Conservation (phyloP, 2,797 vertebrate species). For the Malacoraja senta region DNA sequence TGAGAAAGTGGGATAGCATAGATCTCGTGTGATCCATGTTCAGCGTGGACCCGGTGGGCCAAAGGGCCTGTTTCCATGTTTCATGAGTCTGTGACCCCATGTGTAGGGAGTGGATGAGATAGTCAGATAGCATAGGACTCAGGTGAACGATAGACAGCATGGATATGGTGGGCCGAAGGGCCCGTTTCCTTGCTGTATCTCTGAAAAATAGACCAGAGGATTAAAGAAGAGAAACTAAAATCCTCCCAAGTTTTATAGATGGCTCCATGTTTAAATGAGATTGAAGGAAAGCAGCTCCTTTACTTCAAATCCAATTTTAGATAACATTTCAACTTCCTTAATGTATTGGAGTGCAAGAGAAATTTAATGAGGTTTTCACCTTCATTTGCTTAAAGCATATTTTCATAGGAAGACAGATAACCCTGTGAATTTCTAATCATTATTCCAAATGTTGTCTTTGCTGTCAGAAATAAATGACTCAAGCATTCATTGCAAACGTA, state of each 20-base stretch:
- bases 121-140: too few relatives aligned
- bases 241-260: background rate
- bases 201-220: background rate
- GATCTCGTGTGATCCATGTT: too few relatives aligned
- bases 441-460: slow-evolving; percentile 13
- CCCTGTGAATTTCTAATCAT: background rate
- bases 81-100: too few relatives aligned
- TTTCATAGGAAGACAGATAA: slow-evolving; percentile 22
- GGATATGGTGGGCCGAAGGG: too few relatives aligned
- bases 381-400: slow-evolving; percentile 22
- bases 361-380: slow-evolving; percentile 29
- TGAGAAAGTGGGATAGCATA: too few relatives aligned
- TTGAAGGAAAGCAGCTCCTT: background rate
- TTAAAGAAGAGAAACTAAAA: background rate
- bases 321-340: background rate
- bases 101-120: too few relatives aligned
- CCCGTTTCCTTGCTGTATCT: too few relatives aligned
- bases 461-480: background rate
- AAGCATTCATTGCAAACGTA: slow-evolving; percentile 8
- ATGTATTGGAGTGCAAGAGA: background rate
- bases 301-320: background rate
- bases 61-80: too few relatives aligned
- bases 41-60: too few relatives aligned
- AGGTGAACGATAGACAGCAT: too few relatives aligned
- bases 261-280: background rate